A percentile compares a stretch with the other conserved stretches of the same genome.
Conservation (phyloP, 2,113 vertebrate species). For the Pelmatolapia mariae region DNA sequence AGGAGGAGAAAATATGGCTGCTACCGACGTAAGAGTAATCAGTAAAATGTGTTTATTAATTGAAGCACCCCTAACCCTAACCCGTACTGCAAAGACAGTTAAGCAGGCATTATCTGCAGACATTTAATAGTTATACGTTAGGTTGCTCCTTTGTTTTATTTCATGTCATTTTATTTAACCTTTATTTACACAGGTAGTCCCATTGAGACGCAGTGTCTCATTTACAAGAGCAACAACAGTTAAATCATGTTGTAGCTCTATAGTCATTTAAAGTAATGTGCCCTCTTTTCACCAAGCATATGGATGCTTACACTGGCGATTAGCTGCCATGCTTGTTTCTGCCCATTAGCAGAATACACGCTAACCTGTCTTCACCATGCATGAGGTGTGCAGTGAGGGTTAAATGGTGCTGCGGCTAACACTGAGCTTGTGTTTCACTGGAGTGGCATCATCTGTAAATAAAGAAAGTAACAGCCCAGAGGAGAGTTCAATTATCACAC, state of each 20-base stretch:
- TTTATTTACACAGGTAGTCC: not conserved
- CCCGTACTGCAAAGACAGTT: not conserved
- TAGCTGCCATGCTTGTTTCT: not conserved
- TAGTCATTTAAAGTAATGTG: not conserved
- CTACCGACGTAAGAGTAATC: not conserved
- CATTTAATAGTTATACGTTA: fast-evolving
- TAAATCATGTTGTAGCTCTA: not conserved
- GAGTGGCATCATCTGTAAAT: not conserved
- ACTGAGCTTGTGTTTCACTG: not conserved
- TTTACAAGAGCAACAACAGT: not conserved
- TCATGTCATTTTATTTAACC: not conserved
- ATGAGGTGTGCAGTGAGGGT: not conserved
- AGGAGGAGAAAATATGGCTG: not conserved
- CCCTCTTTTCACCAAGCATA: not conserved
- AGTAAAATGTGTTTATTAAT: not conserved
- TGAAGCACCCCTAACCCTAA: not conserved
- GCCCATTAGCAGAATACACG: not conserved
- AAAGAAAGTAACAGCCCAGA: not conserved
- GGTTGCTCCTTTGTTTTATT: not conserved
- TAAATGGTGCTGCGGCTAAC: too few relatives aligned
- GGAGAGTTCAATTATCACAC: not conserved
- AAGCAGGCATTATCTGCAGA: not conserved
- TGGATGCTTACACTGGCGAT: not conserved
- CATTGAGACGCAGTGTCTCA: not conserved
- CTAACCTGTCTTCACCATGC: not conserved